Evolutionary conservation across 2,888 invertebrate genomes (phyloP), one percentile per base, ranked within the genome.

Genomic region (Cataglyphis altisquamis): DNA sequence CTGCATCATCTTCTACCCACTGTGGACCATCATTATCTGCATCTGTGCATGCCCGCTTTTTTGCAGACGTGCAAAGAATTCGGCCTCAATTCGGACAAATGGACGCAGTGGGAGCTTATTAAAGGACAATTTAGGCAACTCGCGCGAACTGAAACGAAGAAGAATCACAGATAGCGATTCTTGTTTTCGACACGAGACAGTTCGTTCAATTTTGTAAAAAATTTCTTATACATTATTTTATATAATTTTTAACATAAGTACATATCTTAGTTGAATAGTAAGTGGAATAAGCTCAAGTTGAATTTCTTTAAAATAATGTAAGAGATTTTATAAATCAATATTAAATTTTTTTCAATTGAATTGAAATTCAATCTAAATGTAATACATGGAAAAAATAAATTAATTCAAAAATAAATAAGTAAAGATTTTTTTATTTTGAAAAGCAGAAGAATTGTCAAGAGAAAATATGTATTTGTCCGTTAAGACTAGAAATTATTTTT

Each of bases 1-100:
- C 95, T 98, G 1, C 98, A 98, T 93, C 98, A 98, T 94, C 95
- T 98, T 29, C 97, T 98, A 90, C 98, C 98, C 0, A 97, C 97
- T 0, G 91, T 98, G 48, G 98, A 98, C 93, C 98, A 98, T 91
- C 96, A 96, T 0, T 96, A 97, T 82, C 94, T 98, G 18, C 96
- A 96, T 10, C 96, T 96, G 72, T 95, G 98, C 4, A 96, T 97
- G 92, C 96, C 97, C 0, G 95, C 96, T 0, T 95, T 97, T 15
- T 89, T 96, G 9, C 95, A 97, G 86, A 97, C 97, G 41, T 96
- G 97, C 89, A 94, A 96, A 52, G 96, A 97, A 90, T 97, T 97
- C 90, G 96, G 96, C 15, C 92, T 96, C 0, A 93, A 96, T 57
- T 85, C 88, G 0, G 72, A 77, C 0, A 90, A 86, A 32, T 84